A percentile compares a stretch with the other conserved stretches of the same genome.
phyloP scores from a whole-genome alignment of 1,140 invertebrate species.

The Planococcus citri region DNA sequence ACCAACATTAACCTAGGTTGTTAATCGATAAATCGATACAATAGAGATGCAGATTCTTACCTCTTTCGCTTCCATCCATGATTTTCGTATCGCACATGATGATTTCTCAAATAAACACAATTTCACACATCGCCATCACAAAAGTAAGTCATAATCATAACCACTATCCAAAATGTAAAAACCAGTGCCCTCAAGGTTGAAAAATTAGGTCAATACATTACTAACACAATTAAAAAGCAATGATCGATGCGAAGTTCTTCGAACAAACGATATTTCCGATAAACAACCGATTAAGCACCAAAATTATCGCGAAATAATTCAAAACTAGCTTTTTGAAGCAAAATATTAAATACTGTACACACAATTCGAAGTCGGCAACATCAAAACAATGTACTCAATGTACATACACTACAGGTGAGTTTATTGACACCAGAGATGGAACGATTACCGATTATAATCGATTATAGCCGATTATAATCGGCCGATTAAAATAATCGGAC shows the following conservation, averaged over 20 bases:
- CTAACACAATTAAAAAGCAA: background rate
- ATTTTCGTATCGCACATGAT: background rate
- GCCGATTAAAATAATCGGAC: too few relatives aligned
- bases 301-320: background rate
- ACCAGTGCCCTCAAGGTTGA: constrained; percentile 1
- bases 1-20: background rate
- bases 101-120: background rate
- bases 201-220: constrained; percentile 8
- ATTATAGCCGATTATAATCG: too few relatives aligned
- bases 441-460: too few relatives aligned
- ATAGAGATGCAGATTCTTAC: background rate
- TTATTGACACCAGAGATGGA: too few relatives aligned
- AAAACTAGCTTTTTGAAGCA: background rate
- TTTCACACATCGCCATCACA: background rate
- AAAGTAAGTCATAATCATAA: background rate
- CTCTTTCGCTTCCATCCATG: background rate
- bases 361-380: background rate
- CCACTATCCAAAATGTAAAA: background rate
- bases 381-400: background rate
- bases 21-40: background rate
- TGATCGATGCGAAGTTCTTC: background rate
- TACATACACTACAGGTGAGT: background rate
- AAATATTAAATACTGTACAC: background rate
- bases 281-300: background rate
- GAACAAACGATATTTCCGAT: background rate